A percentile compares a stretch with the other conserved stretches of the same genome.
These are phyloP conservation scores for Sanderia malayensis DNA, from an alignment of 30 jellyfish, hydroid and myxozoan species.

Conservation along the genomic window DNA sequence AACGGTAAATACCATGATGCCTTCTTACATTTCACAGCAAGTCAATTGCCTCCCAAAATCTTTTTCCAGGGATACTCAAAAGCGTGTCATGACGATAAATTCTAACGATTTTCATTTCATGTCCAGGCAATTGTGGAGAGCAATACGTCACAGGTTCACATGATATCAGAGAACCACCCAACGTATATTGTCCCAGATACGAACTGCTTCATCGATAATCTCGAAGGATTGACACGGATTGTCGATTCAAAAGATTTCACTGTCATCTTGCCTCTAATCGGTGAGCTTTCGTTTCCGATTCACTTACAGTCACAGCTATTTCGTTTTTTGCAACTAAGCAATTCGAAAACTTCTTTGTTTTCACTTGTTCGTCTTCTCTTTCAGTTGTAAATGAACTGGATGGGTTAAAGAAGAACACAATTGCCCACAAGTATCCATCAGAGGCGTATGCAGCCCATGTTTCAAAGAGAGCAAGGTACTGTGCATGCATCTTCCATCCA, in stretches of 20 bases:
- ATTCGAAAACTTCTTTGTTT: too few relatives aligned
- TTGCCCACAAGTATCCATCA: conserved; percentile 1
- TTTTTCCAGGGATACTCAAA: too few relatives aligned
- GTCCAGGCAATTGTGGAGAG: conserved; percentile 70
- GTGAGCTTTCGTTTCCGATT: too few relatives aligned
- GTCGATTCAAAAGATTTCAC: conserved; percentile 70
- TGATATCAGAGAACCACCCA: conserved; percentile 87
- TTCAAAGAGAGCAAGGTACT: conserved; percentile 73
- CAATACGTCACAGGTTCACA: conserved; percentile 75
- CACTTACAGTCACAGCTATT: too few relatives aligned
- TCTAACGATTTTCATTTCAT: not conserved
- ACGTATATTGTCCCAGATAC: conserved; percentile 85
- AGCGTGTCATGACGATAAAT: not conserved
- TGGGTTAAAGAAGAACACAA: conserved; percentile 81
- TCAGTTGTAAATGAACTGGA: conserved; percentile 89
- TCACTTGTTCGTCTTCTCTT: not conserved
- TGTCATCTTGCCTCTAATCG: conserved; percentile 83
- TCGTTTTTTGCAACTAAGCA: too few relatives aligned
- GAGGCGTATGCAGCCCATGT: conserved; percentile 41
- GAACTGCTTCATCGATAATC: conserved; percentile 88
- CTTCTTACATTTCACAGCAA: too few relatives aligned
- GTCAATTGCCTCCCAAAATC: too few relatives aligned
- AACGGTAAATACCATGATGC: conserved; percentile 62
- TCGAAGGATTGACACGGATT: conserved; percentile 35
- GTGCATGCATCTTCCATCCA: not conserved